These are phyloP conservation scores for Pseudorasbora parva DNA, from an alignment of 2,113 vertebrate species.

Conservation along the genomic window DNA sequence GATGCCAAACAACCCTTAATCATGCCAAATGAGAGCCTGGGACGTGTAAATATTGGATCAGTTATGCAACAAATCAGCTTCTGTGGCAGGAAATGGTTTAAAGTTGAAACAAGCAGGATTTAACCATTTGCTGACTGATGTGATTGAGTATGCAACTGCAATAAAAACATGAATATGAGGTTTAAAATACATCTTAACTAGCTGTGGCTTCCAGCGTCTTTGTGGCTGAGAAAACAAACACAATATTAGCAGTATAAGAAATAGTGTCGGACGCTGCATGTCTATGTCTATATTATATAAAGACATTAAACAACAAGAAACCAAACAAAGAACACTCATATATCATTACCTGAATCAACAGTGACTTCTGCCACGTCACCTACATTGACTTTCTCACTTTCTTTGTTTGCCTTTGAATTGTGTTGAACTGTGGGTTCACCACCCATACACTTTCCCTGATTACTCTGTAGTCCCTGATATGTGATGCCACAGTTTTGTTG, in stretches of 20 bases:
- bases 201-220: not conserved
- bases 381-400: not conserved
- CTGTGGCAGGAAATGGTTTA: constrained; percentile 69
- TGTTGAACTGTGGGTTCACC: constrained; percentile 48
- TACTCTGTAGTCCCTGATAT: constrained; percentile 68
- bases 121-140: constrained; percentile 45
- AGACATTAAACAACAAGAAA: constrained; percentile 2
- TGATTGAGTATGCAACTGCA: not conserved
- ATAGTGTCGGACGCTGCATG: not conserved
- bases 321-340: not conserved
- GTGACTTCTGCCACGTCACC: constrained; percentile 8
- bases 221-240: not conserved
- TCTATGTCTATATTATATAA: not conserved
- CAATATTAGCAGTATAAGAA: not conserved
- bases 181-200: not conserved
- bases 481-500: constrained; percentile 57
- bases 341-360: constrained; percentile 36
- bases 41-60: constrained; percentile 75
- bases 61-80: constrained; percentile 68
- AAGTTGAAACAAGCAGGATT: constrained; percentile 68
- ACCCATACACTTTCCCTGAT: constrained; percentile 51
- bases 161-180: not conserved
- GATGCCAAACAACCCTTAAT: constrained; percentile 36
- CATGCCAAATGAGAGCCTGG: constrained; percentile 44
- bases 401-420: not conserved